phyloP scores from a whole-genome alignment of 2,113 vertebrate genomes.

The Nicator chloris region DNA sequence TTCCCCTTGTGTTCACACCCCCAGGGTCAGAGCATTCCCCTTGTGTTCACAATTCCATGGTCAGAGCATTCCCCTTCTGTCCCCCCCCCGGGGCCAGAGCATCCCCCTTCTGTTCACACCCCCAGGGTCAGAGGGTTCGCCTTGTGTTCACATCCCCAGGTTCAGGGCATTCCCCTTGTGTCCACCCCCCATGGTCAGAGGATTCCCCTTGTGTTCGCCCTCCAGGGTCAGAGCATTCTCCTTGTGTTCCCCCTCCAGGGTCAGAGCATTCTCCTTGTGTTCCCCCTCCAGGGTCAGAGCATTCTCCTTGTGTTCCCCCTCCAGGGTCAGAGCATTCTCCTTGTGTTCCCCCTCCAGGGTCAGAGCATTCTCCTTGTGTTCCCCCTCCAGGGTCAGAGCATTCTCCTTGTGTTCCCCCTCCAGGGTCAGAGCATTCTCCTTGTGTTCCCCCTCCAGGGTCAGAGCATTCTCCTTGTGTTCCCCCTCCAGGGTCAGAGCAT shows the following conservation, averaged over 20 bases:
- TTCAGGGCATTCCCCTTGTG: background rate
- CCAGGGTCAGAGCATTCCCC: too few species aligned
- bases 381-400: background rate
- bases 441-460: too few species aligned
- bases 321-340: background rate
- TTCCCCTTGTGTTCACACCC: background rate
- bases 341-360: too few species aligned
- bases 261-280: background rate
- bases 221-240: background rate
- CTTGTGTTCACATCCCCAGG: too few species aligned
- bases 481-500: background rate
- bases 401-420: too few species aligned
- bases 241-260: too few species aligned
- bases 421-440: background rate
- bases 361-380: background rate
- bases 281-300: background rate
- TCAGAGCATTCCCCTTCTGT: background rate
- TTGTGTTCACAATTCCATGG: background rate
- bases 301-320: too few species aligned
- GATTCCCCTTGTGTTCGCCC: too few species aligned
- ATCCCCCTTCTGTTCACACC: too few species aligned
- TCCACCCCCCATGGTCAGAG: too few species aligned
- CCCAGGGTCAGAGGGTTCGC: background rate
- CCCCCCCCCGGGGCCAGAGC: too few species aligned
- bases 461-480: background rate